Conservation (phyloP, 2,113 vertebrate species). For the Notiomystis cincta region DNA sequence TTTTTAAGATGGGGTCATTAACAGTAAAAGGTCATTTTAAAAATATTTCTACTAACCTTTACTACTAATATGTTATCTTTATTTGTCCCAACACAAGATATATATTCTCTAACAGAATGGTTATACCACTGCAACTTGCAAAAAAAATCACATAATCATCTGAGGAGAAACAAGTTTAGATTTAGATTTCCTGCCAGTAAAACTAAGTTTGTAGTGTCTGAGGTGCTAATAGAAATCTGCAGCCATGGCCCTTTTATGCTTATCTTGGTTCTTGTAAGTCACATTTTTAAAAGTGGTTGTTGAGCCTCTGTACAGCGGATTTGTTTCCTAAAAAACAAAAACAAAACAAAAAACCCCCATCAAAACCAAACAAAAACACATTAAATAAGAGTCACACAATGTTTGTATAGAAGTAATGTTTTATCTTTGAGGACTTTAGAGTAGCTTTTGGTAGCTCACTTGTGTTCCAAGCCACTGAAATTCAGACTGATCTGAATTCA, state of each 20-base stretch:
- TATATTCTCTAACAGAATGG: background rate
- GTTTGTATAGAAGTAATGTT: background rate
- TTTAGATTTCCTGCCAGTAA: constrained; percentile 24
- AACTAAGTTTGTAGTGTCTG: background rate
- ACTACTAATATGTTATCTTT: background rate
- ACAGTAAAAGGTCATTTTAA: background rate
- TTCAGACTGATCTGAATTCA: background rate
- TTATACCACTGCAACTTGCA: background rate
- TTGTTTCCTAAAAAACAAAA: constrained; percentile 81
- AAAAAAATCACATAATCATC: constrained; percentile 23
- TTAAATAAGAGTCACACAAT: background rate
- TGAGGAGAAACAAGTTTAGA: constrained; percentile 2
- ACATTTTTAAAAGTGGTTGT: constrained; percentile 97
- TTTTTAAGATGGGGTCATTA: background rate
- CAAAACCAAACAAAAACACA: background rate
- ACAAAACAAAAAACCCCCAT: background rate
- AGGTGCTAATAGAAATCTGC: constrained; percentile 68
- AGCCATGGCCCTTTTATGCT: constrained; percentile 70
- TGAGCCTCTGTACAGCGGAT: constrained; percentile 93
- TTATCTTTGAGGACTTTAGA: background rate
- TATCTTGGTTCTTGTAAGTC: constrained; percentile 86
- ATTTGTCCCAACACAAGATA: background rate
- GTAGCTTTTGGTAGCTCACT: background rate
- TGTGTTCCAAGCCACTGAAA: background rate
- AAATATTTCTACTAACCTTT: constrained; percentile 22